phyloP scores from a whole-genome alignment of 2,888 invertebrate species.

The Periphyllus acericola region DNA sequence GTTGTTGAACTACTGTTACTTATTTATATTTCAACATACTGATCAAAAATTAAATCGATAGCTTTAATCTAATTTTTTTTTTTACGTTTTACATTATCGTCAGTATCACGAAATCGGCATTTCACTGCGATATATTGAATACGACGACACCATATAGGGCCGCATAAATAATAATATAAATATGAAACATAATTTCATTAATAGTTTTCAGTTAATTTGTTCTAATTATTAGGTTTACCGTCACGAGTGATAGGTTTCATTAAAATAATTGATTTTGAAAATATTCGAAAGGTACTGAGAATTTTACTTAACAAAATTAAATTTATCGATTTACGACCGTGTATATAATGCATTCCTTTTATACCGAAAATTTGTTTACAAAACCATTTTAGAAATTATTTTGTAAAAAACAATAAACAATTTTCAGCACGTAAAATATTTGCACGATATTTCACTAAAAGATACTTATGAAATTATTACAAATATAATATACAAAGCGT shows the following conservation, averaged over 20 bases:
- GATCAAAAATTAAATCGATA: no score
- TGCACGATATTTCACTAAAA: neutral
- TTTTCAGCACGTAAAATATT: neutral
- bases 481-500: no score
- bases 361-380: neutral
- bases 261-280: neutral
- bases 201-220: neutral
- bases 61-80: no score
- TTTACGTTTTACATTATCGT: no score
- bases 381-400: neutral
- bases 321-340: neutral
- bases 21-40: no score
- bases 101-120: no score
- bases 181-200: neutral
- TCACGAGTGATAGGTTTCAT: neutral
- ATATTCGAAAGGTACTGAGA: neutral
- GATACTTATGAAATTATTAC: neutral
- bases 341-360: neutral
- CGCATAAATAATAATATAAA: neutral
- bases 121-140: no score
- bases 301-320: neutral
- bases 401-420: neutral
- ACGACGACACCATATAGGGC: no score
- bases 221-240: neutral
- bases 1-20: no score